These are phyloP conservation scores for Tipula unca DNA, from an alignment of 2,888 invertebrate species.

Conservation along the genomic window DNA sequence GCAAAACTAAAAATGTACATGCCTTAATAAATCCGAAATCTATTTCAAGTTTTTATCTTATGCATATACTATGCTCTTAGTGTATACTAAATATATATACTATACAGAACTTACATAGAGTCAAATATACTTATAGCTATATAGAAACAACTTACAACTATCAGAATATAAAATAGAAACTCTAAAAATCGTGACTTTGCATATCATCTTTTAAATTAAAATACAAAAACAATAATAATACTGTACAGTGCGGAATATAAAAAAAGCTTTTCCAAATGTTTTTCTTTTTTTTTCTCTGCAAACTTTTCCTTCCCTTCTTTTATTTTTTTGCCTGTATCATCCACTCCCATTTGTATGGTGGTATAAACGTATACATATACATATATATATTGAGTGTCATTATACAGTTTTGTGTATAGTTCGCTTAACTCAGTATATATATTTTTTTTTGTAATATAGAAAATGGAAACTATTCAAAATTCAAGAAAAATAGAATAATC, in stretches of 20 bases:
- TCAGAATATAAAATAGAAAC: not conserved
- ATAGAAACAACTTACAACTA: conserved; percentile 3
- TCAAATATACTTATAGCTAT: too few relatives aligned
- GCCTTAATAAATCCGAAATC: not conserved
- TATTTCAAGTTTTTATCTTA: not conserved
- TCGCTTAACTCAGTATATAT: not conserved
- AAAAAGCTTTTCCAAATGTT: conserved; percentile 14
- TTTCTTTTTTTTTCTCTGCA: conserved; percentile 21
- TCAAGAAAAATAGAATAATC: not conserved
- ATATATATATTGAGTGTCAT: not conserved
- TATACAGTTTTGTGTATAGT: not conserved
- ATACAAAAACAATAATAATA: not conserved
- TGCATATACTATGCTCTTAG: not conserved
- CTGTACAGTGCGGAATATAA: not conserved
- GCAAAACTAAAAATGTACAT: not conserved
- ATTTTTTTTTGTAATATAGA: not conserved
- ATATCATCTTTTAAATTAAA: conserved; percentile 14
- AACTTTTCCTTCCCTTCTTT: conserved; percentile 21
- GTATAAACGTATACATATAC: too few relatives aligned
- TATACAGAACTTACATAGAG: not conserved
- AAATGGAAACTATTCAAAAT: not conserved
- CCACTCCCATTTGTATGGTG: not conserved
- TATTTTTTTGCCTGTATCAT: not conserved
- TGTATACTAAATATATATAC: not conserved
- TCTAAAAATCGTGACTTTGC: not conserved